Percentiles rank a stretch among this genome's conserved stretches.
phyloP scores from a whole-genome alignment of 2,113 vertebrate species.

The Cebidichthys violaceus region DNA sequence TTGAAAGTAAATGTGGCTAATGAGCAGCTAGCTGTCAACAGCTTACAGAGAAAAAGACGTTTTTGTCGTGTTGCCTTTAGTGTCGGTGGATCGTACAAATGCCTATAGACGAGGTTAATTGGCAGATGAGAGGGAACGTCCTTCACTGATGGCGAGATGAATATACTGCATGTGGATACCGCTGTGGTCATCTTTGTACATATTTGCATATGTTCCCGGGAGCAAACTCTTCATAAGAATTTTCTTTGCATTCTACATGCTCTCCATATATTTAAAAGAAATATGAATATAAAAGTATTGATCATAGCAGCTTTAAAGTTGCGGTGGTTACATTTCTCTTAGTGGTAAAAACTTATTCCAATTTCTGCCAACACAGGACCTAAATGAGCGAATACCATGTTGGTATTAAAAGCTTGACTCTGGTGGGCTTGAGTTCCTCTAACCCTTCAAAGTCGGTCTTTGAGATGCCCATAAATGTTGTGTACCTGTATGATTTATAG shows the following conservation, averaged over 20 bases:
- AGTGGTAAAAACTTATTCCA: background rate
- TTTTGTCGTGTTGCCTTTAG: constrained; percentile 44
- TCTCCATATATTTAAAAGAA: background rate
- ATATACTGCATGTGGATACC: constrained; percentile 9
- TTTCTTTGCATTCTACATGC: background rate
- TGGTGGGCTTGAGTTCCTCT: background rate
- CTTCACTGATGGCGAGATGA: constrained; percentile 18
- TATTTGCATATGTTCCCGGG: background rate
- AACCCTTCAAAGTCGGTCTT: background rate
- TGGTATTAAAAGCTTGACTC: background rate
- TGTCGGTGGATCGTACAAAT: constrained; percentile 33
- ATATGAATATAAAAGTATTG: background rate
- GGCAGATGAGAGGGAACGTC: constrained; percentile 39
- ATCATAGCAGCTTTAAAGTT: background rate
- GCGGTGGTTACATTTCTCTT: background rate
- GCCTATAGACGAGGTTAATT: constrained; percentile 52
- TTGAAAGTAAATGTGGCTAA: constrained; percentile 61
- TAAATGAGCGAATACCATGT: background rate
- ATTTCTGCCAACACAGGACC: background rate
- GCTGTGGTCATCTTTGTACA: background rate
- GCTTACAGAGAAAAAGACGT: constrained; percentile 28
- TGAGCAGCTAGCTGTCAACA: constrained; percentile 50
- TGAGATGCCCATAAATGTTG: background rate
- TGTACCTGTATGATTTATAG: background rate
- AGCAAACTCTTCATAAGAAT: background rate